Percentiles rank a stretch among this genome's conserved stretches.
These are phyloP conservation scores for Oryctes rhinoceros DNA, from an alignment of 1,140 invertebrate species.

Conservation along the genomic window DNA sequence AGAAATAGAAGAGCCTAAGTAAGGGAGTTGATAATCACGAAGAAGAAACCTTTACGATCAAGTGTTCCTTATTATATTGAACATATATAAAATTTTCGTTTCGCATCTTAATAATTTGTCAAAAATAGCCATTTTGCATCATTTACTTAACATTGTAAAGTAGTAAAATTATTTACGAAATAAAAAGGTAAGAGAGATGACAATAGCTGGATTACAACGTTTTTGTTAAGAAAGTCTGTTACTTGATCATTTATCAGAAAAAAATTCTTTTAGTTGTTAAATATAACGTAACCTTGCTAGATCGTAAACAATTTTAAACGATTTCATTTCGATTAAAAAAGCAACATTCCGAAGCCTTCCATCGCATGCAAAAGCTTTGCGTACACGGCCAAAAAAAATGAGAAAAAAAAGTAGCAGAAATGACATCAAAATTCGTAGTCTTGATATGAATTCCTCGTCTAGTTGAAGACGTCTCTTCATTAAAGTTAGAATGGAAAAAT, in stretches of 20 bases:
- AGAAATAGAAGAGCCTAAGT: too few species aligned
- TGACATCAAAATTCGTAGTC: background rate
- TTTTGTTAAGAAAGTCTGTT: too few species aligned
- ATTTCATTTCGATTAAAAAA: conserved; percentile 30
- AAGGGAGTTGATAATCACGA: too few species aligned
- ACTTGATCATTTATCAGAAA: too few species aligned
- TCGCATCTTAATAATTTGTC: background rate
- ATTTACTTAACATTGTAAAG: background rate
- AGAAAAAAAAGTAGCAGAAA: background rate
- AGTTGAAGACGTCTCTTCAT: background rate
- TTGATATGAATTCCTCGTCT: background rate
- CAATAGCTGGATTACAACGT: too few species aligned
- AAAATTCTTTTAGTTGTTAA: too few species aligned
- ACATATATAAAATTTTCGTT: background rate
- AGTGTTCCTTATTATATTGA: too few species aligned
- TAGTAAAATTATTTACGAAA: too few species aligned
- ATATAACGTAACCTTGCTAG: background rate
- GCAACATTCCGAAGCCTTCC: conserved; percentile 24
- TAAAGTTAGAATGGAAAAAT: background rate
- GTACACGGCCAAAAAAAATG: conserved; percentile 15
- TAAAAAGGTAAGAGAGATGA: too few species aligned
- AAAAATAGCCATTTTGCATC: conserved; percentile 1
- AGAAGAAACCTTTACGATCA: too few species aligned
- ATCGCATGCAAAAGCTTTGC: conserved; percentile 29
- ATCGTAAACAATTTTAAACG: background rate